phyloP scores from a whole-genome alignment of 2,888 invertebrate genomes.

The Melangyna quadrimaculata region DNA sequence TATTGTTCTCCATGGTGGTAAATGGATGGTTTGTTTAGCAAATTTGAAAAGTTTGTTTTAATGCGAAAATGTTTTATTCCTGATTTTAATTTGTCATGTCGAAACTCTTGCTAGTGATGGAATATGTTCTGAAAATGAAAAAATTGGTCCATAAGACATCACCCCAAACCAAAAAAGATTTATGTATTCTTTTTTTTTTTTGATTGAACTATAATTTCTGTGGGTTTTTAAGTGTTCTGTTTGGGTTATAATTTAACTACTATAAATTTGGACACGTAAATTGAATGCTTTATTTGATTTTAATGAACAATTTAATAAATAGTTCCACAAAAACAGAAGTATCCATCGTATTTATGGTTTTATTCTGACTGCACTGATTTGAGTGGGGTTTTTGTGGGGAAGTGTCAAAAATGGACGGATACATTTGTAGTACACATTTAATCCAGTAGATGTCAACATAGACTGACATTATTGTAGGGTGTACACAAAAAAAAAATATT shows the following conservation, averaged over 20 bases:
- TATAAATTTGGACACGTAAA: background rate
- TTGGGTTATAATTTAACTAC: background rate
- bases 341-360: conserved; percentile 56
- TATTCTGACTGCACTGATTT: conserved; percentile 1
- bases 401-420: conserved; percentile 42
- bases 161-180: background rate
- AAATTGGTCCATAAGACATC: conserved; percentile 28
- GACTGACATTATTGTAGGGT: background rate
- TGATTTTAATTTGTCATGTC: conserved; percentile 44
- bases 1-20: conserved; percentile 69
- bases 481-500: no score
- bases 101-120: conserved; percentile 47
- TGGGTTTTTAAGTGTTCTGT: background rate
- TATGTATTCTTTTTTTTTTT: background rate
- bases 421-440: background rate
- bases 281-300: background rate
- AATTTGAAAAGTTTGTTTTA: conserved; percentile 28
- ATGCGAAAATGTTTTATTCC: background rate
- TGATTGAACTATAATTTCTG: background rate
- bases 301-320: conserved; percentile 31
- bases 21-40: background rate
- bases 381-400: background rate
- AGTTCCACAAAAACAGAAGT: conserved; percentile 12
- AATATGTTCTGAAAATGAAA: conserved; percentile 26
- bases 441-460: background rate